Base-by-base conservation (phyloP, 1,140 invertebrate species). In the Bombus balteatus region DNA sequence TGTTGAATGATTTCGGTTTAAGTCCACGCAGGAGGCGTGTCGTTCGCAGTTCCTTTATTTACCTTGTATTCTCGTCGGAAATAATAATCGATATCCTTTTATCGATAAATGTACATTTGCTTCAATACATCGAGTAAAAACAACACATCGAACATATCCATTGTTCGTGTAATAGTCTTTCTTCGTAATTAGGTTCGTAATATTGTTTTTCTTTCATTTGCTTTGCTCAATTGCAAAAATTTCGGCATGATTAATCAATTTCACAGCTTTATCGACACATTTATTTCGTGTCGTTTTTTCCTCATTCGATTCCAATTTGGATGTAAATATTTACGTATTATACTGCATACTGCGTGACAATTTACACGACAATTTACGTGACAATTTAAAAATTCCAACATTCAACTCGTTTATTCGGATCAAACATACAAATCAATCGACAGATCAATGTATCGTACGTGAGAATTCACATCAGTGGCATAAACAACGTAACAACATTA, bases 101-200 rank as follows among this genome's bases (percentile, higher is more conserved):
- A 80, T 47, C 65, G 43, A 80, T 80, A 57, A 80, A 43, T 12
- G 15, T 65, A 43, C 12, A 70, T 53, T 70, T 66, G 2, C 25
- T 43, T 25, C 28, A 9, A 65, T 43, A 32, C 43, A 25, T 66
- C n/a, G 34, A n/a, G 3, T 37, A 10, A 22, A 41, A 43, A 4
- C n/a, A 59, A 25, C n/a, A 13, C n/a, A 0, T 32, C 25, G 13
- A 6, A 18, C 25, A 9, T 10, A n/a, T 62, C 13, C 18, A 10
- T 12, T 10, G 10, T 37, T 53, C 8, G 43, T 2, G 4, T n/a
- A 25, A 6, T 28, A 28, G 59, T 62, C 0, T 62, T 62, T 28
- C 28, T 53, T 53, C 47, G 47, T 53, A 53, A 53, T 53, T 53
- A 22, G 1, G 47, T 53, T 53, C 5, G 47, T 53, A n/a, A n/a